Evolutionary conservation across 2,797 vertebrate species (phyloP).

Genomic region (Adrianichthys oophorus): DNA sequence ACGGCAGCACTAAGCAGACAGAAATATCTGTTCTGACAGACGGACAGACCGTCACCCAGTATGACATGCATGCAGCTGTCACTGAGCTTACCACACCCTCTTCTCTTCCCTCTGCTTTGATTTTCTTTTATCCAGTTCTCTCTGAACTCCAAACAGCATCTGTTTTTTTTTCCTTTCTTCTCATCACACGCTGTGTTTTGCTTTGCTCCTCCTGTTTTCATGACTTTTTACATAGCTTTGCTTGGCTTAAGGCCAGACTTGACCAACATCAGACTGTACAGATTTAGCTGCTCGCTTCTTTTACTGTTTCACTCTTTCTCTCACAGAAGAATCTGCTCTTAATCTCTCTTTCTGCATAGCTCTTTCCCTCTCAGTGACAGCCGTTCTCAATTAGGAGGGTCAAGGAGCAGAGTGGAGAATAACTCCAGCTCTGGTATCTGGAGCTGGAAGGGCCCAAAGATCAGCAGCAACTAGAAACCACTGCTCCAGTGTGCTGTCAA

Average conservation of each 20-base stretch:
- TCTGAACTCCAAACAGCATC: slow-evolving; percentile 13
- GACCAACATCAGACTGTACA: slow-evolving; percentile 30
- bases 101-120: slow-evolving; percentile 40
- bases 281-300: slow-evolving; percentile 34
- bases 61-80: slow-evolving; percentile 83
- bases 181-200: slow-evolving; percentile 10
- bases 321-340: slow-evolving; percentile 33
- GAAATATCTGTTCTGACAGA: slow-evolving; percentile 87
- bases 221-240: slow-evolving; percentile 14
- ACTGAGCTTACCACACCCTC: slow-evolving; percentile 69
- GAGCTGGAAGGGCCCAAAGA: slow-evolving; percentile 63
- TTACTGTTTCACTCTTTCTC: slow-evolving; percentile 34
- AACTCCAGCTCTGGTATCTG: slow-evolving; percentile 73
- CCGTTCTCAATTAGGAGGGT: slow-evolving; percentile 80
- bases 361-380: slow-evolving; percentile 63
- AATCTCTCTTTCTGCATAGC: slow-evolving; percentile 37
- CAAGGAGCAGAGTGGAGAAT: slow-evolving; percentile 69
- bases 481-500: slow-evolving; percentile 39
- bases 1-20: slow-evolving; percentile 83
- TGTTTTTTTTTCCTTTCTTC: slow-evolving; percentile 9
- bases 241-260: slow-evolving; percentile 37
- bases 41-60: slow-evolving; percentile 72
- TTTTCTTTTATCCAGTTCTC: slow-evolving; percentile 24
- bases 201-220: slow-evolving; percentile 27
- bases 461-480: slow-evolving; percentile 65